Evolutionary conservation across 2,797 vertebrate species (phyloP), one percentile per base, ranked within the genome.

Genomic region (Tauraco hartlaubi): DNA sequence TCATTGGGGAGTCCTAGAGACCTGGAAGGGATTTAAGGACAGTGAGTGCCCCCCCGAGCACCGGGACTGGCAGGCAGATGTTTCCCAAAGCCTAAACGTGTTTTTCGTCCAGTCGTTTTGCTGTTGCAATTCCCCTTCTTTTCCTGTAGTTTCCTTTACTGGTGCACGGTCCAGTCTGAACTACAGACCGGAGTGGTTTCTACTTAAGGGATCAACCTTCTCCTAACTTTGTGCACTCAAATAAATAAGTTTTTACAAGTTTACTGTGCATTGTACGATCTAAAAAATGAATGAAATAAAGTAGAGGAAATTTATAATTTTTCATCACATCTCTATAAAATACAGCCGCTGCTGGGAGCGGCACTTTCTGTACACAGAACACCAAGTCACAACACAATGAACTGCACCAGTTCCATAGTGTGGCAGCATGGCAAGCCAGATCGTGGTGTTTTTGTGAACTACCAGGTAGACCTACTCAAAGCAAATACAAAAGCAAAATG

Each of bases 281-380:
- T 94, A 97, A 98, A 96, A 97, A 97, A 92, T 61, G 97, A 96
- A 97, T 49, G 93, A 96, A 96, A 95, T 85, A 81, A 95, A 96
- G 88, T 41, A 84, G 83, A 95, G 79, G 97, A 96, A 96, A 95
- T 91, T 63, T 54, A 78, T 87, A 88, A 82, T 94, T 85, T 93
- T 74, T 88, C 92, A 91, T 82, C 96, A 92, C 92, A 76, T 91
- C 91, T 97, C 95, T 95, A 91, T 81, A 93, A 97, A 97, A 97
- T 87, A 96, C 88, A 79, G 94, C 93, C 75, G 21, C 96, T 64
- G 58, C 31, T 87, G 37, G 16, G 63, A 12, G 87, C 88, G 6
- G 96, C 95, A 12, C 96, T 93, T 72, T 71, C 95, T 95, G 96
- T 95, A 96, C 97, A 97, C 73, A 87, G 79, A 39, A 95, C 89